Percentiles rank a stretch among this genome's conserved stretches.
These are phyloP conservation scores for Chionomys nivalis DNA, from an alignment of 2,113 vertebrate species.

Conservation along the genomic window DNA sequence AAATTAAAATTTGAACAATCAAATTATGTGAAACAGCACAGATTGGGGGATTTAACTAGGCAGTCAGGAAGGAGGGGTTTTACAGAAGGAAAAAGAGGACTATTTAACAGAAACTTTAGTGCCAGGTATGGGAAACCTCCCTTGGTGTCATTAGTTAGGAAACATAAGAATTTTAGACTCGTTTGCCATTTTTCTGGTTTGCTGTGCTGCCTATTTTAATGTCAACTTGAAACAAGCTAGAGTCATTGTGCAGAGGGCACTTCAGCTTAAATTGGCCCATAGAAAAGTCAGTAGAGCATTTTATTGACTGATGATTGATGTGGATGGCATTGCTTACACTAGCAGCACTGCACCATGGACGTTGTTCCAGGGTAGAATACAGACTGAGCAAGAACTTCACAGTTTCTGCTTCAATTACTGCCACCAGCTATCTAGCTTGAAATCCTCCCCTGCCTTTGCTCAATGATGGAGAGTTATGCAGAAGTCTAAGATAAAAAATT, in stretches of 20 bases:
- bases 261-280: background rate
- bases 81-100: background rate
- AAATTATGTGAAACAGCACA: background rate
- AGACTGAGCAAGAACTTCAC: no score
- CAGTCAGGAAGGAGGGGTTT: background rate
- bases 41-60: background rate
- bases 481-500: background rate
- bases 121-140: fast-evolving
- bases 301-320: background rate
- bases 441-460: background rate
- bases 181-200: background rate
- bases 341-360: no score
- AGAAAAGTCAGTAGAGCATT: background rate
- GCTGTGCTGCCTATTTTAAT: background rate
- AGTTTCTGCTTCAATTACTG: background rate
- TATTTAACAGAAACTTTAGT: background rate
- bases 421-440: background rate
- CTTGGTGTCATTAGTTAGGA: no score
- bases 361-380: background rate
- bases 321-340: background rate
- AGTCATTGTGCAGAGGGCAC: background rate
- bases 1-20: background rate
- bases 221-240: background rate
- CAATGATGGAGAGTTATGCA: background rate
- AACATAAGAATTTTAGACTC: no score